phyloP scores from a whole-genome alignment of 2,888 invertebrate genomes.

The Crematogaster levior region DNA sequence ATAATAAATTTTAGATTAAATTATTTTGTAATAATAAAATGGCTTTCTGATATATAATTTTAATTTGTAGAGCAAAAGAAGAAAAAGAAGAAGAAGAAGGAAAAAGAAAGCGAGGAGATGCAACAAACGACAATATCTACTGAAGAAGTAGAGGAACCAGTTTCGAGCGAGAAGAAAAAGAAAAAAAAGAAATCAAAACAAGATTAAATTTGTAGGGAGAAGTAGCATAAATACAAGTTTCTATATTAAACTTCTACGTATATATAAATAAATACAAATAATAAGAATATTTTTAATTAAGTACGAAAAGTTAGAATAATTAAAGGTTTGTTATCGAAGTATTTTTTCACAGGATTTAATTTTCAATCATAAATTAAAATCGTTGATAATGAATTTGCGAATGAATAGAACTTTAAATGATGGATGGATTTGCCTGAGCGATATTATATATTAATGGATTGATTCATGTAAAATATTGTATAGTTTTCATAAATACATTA shows the following conservation, averaged over 20 bases:
- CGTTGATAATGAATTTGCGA: too few relatives aligned
- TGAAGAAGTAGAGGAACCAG: slow-evolving; percentile 53
- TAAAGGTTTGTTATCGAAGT: background rate
- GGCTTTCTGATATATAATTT: too few relatives aligned
- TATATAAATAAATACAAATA: background rate
- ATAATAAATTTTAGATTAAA: too few relatives aligned
- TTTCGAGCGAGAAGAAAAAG: slow-evolving; percentile 72
- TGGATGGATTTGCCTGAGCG: background rate
- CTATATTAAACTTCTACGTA: background rate
- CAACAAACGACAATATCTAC: slow-evolving; percentile 51
- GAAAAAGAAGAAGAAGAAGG: slow-evolving; percentile 84
- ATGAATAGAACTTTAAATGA: too few relatives aligned
- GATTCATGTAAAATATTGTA: slow-evolving; percentile 41
- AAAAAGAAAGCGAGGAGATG: slow-evolving; percentile 79
- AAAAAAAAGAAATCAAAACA: slow-evolving; percentile 80
- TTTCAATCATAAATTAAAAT: background rate
- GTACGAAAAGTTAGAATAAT: background rate
- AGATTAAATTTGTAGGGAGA: slow-evolving; percentile 40
- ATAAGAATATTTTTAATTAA: background rate
- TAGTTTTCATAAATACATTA: slow-evolving; percentile 34
- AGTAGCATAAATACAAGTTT: slow-evolving; percentile 10
- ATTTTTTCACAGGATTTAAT: background rate
- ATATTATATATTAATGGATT: background rate
- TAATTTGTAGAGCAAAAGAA: slow-evolving; percentile 77
- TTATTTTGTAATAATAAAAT: slow-evolving; percentile 11